Conservation (phyloP, 2,797 vertebrate species). For the Danio tinwini region DNA sequence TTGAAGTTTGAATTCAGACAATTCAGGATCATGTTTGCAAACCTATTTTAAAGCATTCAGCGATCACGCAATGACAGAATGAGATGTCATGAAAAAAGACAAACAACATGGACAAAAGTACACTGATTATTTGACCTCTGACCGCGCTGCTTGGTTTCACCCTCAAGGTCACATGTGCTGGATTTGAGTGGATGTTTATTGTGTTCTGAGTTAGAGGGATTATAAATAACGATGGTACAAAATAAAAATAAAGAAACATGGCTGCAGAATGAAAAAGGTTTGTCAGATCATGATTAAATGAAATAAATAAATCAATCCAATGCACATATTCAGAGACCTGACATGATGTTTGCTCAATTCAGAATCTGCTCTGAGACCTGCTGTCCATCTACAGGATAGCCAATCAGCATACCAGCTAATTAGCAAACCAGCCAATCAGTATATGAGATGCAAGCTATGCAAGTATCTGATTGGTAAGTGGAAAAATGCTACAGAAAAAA, state of each 20-base stretch:
- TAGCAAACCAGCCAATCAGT: too few relatives aligned
- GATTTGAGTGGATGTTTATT: neutral
- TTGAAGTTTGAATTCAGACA: too few relatives aligned
- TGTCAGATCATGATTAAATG: neutral
- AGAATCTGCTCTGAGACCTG: conserved; percentile 19
- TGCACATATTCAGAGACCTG: conserved; percentile 15
- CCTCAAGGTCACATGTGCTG: conserved; percentile 7
- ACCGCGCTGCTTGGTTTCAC: neutral
- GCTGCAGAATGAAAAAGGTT: neutral
- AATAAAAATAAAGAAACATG: neutral
- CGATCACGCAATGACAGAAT: conserved; percentile 46
- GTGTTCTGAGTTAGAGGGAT: neutral
- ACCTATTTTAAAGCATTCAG: conserved; percentile 38
- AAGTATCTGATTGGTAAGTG: too few relatives aligned
- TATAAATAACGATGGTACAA: neutral
- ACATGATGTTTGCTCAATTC: conserved; percentile 21
- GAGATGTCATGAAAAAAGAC: conserved; percentile 59
- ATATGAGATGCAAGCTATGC: too few relatives aligned
- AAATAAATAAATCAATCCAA: neutral
- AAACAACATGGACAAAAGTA: conserved; percentile 47
- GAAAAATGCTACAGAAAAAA: too few relatives aligned
- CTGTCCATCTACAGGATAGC: neutral
- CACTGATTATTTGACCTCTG: neutral
- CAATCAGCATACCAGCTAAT: neutral
- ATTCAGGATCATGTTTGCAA: neutral